Evolutionary conservation across 2,113 vertebrate species (phyloP).

Genomic region (Thamnophis sirtalis): DNA sequence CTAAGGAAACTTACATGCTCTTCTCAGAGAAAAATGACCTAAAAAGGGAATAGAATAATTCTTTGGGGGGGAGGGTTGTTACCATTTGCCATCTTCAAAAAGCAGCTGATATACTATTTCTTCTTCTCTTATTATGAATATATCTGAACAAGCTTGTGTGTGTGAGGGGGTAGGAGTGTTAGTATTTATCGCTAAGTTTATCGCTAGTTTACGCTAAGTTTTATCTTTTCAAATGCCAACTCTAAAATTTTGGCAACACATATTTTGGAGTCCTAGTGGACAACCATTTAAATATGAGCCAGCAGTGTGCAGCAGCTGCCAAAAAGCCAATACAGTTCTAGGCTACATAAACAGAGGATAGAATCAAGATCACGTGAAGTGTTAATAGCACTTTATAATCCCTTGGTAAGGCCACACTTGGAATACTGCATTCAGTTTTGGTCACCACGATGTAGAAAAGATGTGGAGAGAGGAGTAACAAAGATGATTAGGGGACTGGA

Average conservation of each 20-base stretch:
- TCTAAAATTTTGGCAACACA: neutral
- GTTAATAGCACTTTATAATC: too few relatives aligned
- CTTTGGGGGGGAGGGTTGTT: too few relatives aligned
- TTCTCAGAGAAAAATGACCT: neutral
- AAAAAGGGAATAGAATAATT: neutral
- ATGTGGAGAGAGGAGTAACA: too few relatives aligned
- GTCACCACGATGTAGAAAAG: too few relatives aligned
- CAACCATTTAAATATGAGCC: too few relatives aligned
- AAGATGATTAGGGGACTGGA: too few relatives aligned
- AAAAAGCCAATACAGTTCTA: too few relatives aligned
- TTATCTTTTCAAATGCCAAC: neutral
- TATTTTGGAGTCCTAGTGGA: neutral
- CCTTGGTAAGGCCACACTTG: too few relatives aligned
- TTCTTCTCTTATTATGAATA: neutral
- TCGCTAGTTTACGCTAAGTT: neutral
- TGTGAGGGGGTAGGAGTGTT: neutral
- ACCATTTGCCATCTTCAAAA: neutral
- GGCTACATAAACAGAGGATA: too few relatives aligned
- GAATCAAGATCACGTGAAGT: too few relatives aligned
- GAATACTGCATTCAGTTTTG: too few relatives aligned
- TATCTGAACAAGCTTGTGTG: neutral
- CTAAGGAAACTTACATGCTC: neutral
- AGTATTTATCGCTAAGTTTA: neutral
- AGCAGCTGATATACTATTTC: neutral
- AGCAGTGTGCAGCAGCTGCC: too few relatives aligned